Base-by-base conservation (phyloP, 2,888 invertebrate species). In the Drosophila dives region DNA sequence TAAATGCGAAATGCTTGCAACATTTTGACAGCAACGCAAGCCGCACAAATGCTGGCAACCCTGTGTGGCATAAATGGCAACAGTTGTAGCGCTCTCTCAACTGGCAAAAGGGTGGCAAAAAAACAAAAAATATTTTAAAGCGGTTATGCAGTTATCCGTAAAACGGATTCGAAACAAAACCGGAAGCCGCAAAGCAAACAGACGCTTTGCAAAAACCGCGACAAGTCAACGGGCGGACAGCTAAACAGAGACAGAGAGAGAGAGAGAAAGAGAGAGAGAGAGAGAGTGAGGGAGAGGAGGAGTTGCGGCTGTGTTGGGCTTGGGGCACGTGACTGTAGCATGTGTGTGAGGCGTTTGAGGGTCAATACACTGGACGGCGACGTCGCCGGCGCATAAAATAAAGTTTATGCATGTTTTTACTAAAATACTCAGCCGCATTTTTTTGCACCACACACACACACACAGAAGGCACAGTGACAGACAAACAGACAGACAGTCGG, bases 101-200 rank as follows among this genome's bases (percentile, higher is more conserved):
- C 17, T 32, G 26, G 34, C 38, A 42, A 54, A 67, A 49, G 10
- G 40, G 17, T 20, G 17, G 56, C 40, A 12, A 45, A 23, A 40
- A 51, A 61, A 51, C 70, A 73, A 71, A 61, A 75, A 79, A 79
- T 77, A 75, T 81, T 84, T 75, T 67, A 81, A 82, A 75, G 55
- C 73, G 75, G 84, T 83, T 82, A 80, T 84, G 84, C 83, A 80
- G 80, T 75, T 82, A 83, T 81, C 80, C 84, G 75, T 75, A 66
- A 74, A 81, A 77, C 71, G 77, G 77, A 81, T 83, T 83, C 74
- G 70, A 76, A 77, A 83, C 77, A 81, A 86, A 85, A 85, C 89
- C 81, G 80, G 87, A 86, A 86, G 85, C 86, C 86, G 62, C 89
- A 87, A 87, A 83, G 85, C 89, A 85, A 87, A 89, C 89, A 86